phyloP scores from a whole-genome alignment of 2,888 invertebrate genomes.

The Cryptocephalus primarius region DNA sequence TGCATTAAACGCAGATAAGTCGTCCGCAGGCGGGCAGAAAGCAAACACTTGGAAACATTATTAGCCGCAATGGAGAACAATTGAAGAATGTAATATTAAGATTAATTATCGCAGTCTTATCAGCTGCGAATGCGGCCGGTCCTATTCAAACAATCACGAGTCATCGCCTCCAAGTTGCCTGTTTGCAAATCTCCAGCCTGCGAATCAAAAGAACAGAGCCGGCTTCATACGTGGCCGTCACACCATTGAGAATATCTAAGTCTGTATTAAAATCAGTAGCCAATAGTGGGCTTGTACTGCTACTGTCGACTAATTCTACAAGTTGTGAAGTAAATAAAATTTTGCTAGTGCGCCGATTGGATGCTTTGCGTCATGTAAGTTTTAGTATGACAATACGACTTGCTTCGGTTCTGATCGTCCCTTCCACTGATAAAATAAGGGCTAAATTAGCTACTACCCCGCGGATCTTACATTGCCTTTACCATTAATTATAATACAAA shows the following conservation, averaged over 20 bases:
- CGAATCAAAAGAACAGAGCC: too few relatives aligned
- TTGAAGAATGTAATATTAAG: slow-evolving; percentile 37
- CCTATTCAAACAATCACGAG: slow-evolving; percentile 36
- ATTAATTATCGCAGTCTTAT: slow-evolving; percentile 34
- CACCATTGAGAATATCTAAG: too few relatives aligned
- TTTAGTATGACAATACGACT: too few relatives aligned
- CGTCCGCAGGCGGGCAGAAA: slow-evolving; percentile 7
- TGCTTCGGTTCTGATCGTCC: too few relatives aligned
- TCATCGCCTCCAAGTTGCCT: slow-evolving; percentile 24
- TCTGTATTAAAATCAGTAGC: too few relatives aligned
- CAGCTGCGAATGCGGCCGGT: slow-evolving; percentile 28
- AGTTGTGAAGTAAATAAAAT: too few relatives aligned
- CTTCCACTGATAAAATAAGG: slow-evolving; percentile 11
- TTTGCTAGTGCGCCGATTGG: too few relatives aligned
- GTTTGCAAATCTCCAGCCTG: slow-evolving; percentile 13
- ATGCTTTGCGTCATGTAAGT: too few relatives aligned
- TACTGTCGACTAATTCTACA: too few relatives aligned
- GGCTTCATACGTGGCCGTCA: too few relatives aligned
- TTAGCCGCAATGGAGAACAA: slow-evolving; percentile 19
- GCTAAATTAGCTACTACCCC: slow-evolving; percentile 14
- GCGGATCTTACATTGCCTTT: slow-evolving; percentile 22
- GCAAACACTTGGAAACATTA: slow-evolving; percentile 12
- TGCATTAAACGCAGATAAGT: too few relatives aligned
- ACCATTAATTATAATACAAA: slow-evolving; percentile 30
- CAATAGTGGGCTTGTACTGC: too few relatives aligned